Base-by-base conservation (phyloP, 2,888 invertebrate species). In the Horisme vitalbata region DNA sequence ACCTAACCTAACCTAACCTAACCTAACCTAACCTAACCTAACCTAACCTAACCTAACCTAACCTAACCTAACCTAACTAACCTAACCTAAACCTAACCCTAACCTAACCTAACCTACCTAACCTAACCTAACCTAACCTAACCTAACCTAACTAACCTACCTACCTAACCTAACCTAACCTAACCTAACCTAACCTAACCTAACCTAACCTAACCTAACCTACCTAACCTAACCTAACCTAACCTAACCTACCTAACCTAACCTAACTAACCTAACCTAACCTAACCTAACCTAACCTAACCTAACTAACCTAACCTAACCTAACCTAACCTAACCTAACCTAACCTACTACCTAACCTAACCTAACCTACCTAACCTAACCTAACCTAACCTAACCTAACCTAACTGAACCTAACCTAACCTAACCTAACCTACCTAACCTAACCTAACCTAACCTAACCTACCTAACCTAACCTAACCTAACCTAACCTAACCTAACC, bases 21-120 rank as follows among this genome's bases (percentile, higher is more conserved):
- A 54, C 54, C 54, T 54, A 54, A 54, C 57, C 57, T 55, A 55
- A 55, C 58, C 55, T 53, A 50, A 47, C 52, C 53, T 15, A 32
- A 14, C 32, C 15, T 15, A 32, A 54, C 56, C 28, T 28, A 28
- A 28, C 59, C 32, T 15, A 15, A 32, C 28, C 57, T 51, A 51
- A 53, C 52, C 52, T 52, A 26, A 26, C 53, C 52, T 48, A 48
- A 52, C 52, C 52, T 48, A 49, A 49, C 53, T 41, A 41, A 45
- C 36, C 49, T 45, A 39, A 48, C 41, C 47, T 45, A 34, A 49
- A 49, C 44, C 44, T 48, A 48, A 41, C 37, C 41, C 41, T 41
- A 32, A 15, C 21, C 3, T 9, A 32, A 15, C 21, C 7, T 7
- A 21, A 4, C 21, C 7, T 7, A 21, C 21, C 21, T 21, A 21